These are phyloP conservation scores for Mactromeris polynyma DNA, from an alignment of 2,888 invertebrate genomes.

Conservation along the genomic window DNA sequence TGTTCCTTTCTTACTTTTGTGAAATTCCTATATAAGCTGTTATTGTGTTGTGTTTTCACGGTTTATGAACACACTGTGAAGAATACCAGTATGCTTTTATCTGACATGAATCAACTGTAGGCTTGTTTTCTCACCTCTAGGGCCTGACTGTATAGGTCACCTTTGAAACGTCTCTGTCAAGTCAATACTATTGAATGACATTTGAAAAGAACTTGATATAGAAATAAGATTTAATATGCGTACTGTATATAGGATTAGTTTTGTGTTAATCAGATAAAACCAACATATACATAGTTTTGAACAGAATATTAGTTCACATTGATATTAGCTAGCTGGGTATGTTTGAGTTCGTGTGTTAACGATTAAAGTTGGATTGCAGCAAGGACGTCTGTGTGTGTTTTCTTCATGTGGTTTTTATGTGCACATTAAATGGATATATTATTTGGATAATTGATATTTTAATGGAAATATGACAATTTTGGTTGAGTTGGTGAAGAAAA, in stretches of 20 bases:
- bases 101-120: constrained; percentile 26
- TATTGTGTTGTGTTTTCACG: constrained; percentile 46
- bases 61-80: constrained; percentile 32
- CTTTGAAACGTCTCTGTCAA: constrained; percentile 36
- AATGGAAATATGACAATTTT: constrained; percentile 34
- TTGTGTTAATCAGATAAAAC: constrained; percentile 35
- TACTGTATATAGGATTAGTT: constrained; percentile 23
- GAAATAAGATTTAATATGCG: constrained; percentile 26
- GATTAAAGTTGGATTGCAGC: neutral
- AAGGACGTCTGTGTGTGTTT: neutral
- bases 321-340: neutral
- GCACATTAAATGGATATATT: neutral
- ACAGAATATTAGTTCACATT: neutral
- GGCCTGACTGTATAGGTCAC: constrained; percentile 28
- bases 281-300: constrained; percentile 5
- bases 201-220: constrained; percentile 29
- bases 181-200: constrained; percentile 31
- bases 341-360: constrained; percentile 2
- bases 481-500: constrained; percentile 34
- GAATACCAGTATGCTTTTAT: constrained; percentile 27
- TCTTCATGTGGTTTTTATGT: neutral
- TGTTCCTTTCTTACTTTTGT: constrained; percentile 15
- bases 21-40: constrained; percentile 14
- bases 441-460: neutral
- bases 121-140: constrained; percentile 43